Percentiles rank a stretch among this genome's conserved stretches.
Conservation (phyloP, 2,113 vertebrate genomes). For the Psittacula cyanocephala region DNA sequence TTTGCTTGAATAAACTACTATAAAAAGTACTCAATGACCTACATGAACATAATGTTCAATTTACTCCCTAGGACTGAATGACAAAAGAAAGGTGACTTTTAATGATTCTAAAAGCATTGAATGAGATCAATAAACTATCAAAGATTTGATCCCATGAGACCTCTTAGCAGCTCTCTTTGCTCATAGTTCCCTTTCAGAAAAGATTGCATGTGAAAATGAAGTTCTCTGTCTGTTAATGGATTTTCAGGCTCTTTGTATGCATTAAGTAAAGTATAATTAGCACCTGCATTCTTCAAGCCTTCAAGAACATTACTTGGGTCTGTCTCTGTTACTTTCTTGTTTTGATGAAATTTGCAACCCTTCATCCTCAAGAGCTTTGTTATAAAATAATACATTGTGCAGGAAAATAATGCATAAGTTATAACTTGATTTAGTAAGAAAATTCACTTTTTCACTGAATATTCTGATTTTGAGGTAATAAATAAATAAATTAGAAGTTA, state of each 20-base stretch:
- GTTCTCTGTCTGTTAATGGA: slow-evolving; percentile 52
- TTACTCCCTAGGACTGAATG: slow-evolving; percentile 52
- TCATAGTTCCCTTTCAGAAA: slow-evolving; percentile 41
- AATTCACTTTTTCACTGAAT: background rate
- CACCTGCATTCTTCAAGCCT: slow-evolving; percentile 39
- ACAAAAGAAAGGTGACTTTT: slow-evolving; percentile 71
- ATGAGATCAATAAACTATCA: slow-evolving; percentile 71
- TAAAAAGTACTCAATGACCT: slow-evolving; percentile 65
- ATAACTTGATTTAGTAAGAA: background rate
- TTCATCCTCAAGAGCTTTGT: background rate
- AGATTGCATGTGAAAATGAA: slow-evolving; percentile 54
- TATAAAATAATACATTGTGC: background rate
- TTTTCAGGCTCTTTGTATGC: slow-evolving; percentile 9
- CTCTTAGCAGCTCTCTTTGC: slow-evolving; percentile 48
- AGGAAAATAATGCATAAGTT: background rate
- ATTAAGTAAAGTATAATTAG: slow-evolving; percentile 55
- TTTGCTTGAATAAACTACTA: slow-evolving; percentile 54
- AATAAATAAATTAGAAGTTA: background rate
- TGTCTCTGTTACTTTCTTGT: slow-evolving; percentile 21
- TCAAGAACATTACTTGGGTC: slow-evolving; percentile 35
- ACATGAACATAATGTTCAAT: slow-evolving; percentile 60
- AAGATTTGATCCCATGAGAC: slow-evolving; percentile 56
- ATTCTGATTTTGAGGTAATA: background rate
- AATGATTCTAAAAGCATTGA: slow-evolving; percentile 65
- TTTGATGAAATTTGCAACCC: slow-evolving; percentile 23